These are phyloP conservation scores for Hyaena hyaena DNA, from an alignment of 2,113 vertebrate species.

Conservation along the genomic window DNA sequence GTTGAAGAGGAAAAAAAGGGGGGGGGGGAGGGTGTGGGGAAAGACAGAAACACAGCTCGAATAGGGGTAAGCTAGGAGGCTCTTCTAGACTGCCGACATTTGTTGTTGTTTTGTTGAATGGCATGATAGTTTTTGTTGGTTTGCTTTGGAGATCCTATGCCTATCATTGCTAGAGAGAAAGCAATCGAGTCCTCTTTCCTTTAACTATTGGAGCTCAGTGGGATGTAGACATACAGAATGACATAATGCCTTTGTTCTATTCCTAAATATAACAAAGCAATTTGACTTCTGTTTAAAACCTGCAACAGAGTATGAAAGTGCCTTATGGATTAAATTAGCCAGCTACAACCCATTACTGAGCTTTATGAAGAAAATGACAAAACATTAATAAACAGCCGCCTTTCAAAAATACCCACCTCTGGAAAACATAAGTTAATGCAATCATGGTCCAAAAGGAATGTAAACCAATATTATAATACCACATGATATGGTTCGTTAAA, in stretches of 20 bases:
- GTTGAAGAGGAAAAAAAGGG: neutral
- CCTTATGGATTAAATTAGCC: conserved; percentile 50
- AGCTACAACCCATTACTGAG: conserved; percentile 57
- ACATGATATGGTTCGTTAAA: conserved; percentile 65
- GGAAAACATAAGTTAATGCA: conserved; percentile 66
- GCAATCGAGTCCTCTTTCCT: neutral
- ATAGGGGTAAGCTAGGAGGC: too few species aligned
- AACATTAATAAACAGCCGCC: conserved; percentile 61
- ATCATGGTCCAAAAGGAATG: conserved; percentile 65
- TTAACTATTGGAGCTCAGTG: neutral
- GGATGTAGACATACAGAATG: neutral
- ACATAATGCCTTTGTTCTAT: conserved; percentile 68
- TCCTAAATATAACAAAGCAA: conserved; percentile 62
- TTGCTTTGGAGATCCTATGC: neutral
- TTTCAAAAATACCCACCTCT: conserved; percentile 66
- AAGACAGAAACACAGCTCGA: neutral
- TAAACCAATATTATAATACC: conserved; percentile 65
- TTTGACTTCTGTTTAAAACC: conserved; percentile 70
- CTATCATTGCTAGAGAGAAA: neutral
- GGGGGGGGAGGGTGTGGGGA: neutral
- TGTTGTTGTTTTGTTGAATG: neutral
- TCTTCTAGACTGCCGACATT: neutral
- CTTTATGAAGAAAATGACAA: conserved; percentile 70
- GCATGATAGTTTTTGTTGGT: neutral
- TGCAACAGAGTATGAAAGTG: conserved; percentile 55